phyloP scores from a whole-genome alignment of 1,140 invertebrate species.

The Augochlora pura region DNA sequence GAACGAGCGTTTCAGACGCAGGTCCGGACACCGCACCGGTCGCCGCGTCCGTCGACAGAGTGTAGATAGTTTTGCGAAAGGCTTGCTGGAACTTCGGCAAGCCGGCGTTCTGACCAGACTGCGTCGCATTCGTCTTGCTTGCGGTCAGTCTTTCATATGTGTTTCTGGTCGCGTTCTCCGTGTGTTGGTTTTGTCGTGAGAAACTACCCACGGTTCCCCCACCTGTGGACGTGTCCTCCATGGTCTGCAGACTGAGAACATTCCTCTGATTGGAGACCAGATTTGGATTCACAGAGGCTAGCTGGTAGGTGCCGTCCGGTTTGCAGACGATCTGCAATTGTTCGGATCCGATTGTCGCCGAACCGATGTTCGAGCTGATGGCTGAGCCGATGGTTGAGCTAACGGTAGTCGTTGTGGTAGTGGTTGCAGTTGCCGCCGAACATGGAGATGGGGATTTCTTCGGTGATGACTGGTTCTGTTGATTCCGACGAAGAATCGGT shows the following conservation, averaged over 20 bases:
- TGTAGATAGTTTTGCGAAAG: conserved; percentile 84
- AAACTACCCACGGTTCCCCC: conserved; percentile 53
- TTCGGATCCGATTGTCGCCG: conserved; percentile 67
- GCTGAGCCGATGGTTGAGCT: conserved; percentile 40
- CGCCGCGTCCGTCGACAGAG: conserved; percentile 68
- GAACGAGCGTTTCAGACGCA: conserved; percentile 27
- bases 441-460: conserved; percentile 73
- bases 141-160: conserved; percentile 65
- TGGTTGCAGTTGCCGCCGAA: conserved; percentile 27
- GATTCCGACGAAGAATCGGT: conserved; percentile 63
- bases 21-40: conserved; percentile 58
- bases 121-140: conserved; percentile 61
- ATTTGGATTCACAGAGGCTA: conserved; percentile 69
- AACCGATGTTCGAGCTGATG: conserved; percentile 6
- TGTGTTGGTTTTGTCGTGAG: conserved; percentile 55
- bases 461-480: conserved; percentile 68
- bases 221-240: conserved; percentile 61
- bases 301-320: conserved; percentile 74
- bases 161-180: conserved; percentile 45
- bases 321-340: conserved; percentile 76
- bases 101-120: conserved; percentile 78
- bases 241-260: conserved; percentile 71
- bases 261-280: conserved; percentile 66
- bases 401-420: conserved; percentile 33
- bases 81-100: conserved; percentile 90